Evolutionary conservation across 2,888 invertebrate genomes (phyloP), one percentile per base, ranked within the genome.

Genomic region (Halocaridina rubra): DNA sequence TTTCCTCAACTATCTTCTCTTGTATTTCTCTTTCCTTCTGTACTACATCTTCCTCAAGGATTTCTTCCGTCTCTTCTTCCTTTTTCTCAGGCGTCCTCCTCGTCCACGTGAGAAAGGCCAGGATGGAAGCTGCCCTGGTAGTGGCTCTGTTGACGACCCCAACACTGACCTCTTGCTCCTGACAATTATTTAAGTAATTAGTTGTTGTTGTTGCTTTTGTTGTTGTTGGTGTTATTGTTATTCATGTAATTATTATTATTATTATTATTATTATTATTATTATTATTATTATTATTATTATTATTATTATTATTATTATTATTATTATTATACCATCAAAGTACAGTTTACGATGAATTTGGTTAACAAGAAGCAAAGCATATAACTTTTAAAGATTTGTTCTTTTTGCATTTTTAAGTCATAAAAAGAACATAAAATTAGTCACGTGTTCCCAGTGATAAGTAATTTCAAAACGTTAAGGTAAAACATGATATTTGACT

Each of bases 91-190:
- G n/a, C 8, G 59, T 61, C n/a, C 57, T 33, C 2, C 84, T 53
- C n/a, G 85, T 77, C 77, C 77, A 81, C 32, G 85, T 81, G 22
- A 85, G 81, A 33, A 85, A 29, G 22, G 77, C 71, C 13, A 81
- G 22, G 72, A 53, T 71, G 5, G 57, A 61, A 16, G 85, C 61
- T 3, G 81, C 84, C 0, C 61, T 16, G n/a, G 79, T 84, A 27
- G 78, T 84, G 39, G 84, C 84, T 22, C 84, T 13, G 30, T 61
- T 84, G n/a, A 84, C 78, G 19, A 78, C 79, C 19, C 84, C 84
- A 13, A 78, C 84, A 32, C 84, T 84, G 3, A 78, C 84, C 10
- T 84, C 59, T 30, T 77, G 84, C 59, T 84, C 84, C 84, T 84
- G 84, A 19, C 10, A 61, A 61, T 8, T 8, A 19, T 46, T n/a